Evolutionary conservation across 2,888 invertebrate genomes (phyloP).

Genomic region (Agrotis clavis): DNA sequence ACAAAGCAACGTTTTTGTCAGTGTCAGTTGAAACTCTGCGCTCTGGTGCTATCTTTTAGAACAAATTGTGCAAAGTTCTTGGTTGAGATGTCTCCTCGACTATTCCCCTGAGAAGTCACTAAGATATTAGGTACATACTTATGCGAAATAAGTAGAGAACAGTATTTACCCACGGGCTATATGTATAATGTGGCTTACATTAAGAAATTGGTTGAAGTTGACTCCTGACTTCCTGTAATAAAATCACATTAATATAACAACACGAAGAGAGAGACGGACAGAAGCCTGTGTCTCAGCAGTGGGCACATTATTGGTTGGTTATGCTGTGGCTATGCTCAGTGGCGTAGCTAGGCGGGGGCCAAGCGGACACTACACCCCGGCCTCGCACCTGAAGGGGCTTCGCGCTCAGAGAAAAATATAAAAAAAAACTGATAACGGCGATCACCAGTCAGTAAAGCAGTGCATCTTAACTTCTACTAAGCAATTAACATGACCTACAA

Average conservation of each 20-base stretch:
- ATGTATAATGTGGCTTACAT: background rate
- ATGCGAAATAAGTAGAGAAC: conserved; percentile 13
- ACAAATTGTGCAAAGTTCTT: conserved; percentile 25
- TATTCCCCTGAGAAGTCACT: conserved; percentile 17
- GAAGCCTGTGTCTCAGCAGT: no score
- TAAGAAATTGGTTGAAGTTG: background rate
- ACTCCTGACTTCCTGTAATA: background rate
- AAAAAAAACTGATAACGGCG: no score
- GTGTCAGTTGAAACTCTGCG: background rate
- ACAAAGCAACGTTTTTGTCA: background rate
- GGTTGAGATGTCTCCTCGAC: conserved; percentile 18
- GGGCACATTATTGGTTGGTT: no score
- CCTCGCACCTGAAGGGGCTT: no score
- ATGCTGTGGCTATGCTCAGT: no score
- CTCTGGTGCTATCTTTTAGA: background rate
- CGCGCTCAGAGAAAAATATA: no score
- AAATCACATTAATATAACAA: background rate
- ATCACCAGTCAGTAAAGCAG: no score
- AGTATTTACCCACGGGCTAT: background rate
- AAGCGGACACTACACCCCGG: no score
- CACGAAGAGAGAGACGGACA: no score
- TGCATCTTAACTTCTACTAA: no score
- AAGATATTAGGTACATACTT: conserved; percentile 37
- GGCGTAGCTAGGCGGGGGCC: no score
- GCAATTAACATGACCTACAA: no score